Percentiles rank a stretch among this genome's conserved stretches.
These are phyloP conservation scores for Augiades crinisus DNA, from an alignment of 2,888 invertebrate genomes.

Conservation along the genomic window DNA sequence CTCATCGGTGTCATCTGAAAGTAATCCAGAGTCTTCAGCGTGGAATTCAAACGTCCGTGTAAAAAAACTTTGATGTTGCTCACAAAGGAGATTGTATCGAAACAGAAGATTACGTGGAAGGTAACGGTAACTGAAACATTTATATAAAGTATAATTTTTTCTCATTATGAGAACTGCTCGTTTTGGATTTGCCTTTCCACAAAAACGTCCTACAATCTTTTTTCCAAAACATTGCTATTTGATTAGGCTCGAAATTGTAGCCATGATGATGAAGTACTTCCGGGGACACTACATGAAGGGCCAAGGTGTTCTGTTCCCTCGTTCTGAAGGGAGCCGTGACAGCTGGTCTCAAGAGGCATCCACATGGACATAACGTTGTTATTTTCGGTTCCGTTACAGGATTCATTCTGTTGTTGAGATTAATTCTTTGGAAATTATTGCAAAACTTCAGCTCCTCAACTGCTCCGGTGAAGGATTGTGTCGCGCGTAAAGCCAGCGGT, in stretches of 20 bases:
- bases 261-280: slow-evolving; percentile 80
- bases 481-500: slow-evolving; percentile 64
- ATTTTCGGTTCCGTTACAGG: slow-evolving; percentile 51
- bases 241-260: slow-evolving; percentile 74
- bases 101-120: too few relatives aligned
- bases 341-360: slow-evolving; percentile 61
- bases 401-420: slow-evolving; percentile 54
- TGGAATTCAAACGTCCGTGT: slow-evolving; percentile 23
- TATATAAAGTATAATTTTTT: slow-evolving; percentile 23
- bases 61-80: slow-evolving; percentile 25
- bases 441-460: slow-evolving; percentile 64
- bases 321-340: slow-evolving; percentile 63
- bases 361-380: slow-evolving; percentile 66
- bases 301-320: slow-evolving; percentile 63
- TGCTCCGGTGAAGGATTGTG: slow-evolving; percentile 70
- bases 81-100: slow-evolving; percentile 26
- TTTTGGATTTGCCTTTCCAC: slow-evolving; percentile 71
- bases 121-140: too few relatives aligned
- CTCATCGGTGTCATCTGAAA: not conserved
- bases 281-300: slow-evolving; percentile 73
- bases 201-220: slow-evolving; percentile 87
- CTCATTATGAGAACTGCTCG: slow-evolving; percentile 28
- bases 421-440: slow-evolving; percentile 62
- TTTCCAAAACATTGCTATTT: slow-evolving; percentile 85
- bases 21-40: slow-evolving; percentile 20